Evolutionary conservation across 64 coral and sea anemone genomes (phyloP), one percentile per base, ranked within the genome.

Genomic region (Montipora sp.): DNA sequence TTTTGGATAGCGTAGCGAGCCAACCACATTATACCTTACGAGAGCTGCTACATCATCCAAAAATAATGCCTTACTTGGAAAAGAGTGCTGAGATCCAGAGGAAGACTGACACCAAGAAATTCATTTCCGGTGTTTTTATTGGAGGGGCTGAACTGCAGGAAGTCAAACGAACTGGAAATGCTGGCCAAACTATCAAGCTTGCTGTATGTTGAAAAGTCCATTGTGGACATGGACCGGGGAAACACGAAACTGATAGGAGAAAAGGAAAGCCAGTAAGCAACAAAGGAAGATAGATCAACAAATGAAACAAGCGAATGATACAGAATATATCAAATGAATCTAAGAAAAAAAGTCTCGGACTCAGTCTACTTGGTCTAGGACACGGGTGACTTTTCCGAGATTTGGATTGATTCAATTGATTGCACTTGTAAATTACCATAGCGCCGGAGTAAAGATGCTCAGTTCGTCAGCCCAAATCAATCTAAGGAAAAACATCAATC

Each of bases 31-130:
- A 36, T 36, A 36, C 36, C 36, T 36, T 36, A 36, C 36, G 36
- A 36, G 36, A 36, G 36, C 36, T 36, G 36, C 36, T 36, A 36
- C 36, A 36, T 36, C 36, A 36, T 36, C 63, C 10, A 68, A 68
- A 68, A 68, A 57, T 11, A 57, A 57, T 57, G 3, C 47, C 63
- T 78, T 11, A 99, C 98, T 94, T 96, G 92, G 59, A 99, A 99
- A 5, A 99, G 80, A 5, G 58, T 78, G 59, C 89, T 94, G 36
- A 99, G 86, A 77, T 99, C 91, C 15, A 91, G 51, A 1, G 98
- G 98, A 43, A 99, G 85, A 91, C 94, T 92, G 7, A 99, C 74
- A 55, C 98, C 98, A 27, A 99, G 75, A 55, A 99, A 99, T 76
- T 99, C 98, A 44, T 93, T 99, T 51, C 90, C 90, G 24, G 92